These are phyloP conservation scores for Psittacula cyanocephala DNA, from an alignment of 2,113 vertebrate species.

Conservation along the genomic window DNA sequence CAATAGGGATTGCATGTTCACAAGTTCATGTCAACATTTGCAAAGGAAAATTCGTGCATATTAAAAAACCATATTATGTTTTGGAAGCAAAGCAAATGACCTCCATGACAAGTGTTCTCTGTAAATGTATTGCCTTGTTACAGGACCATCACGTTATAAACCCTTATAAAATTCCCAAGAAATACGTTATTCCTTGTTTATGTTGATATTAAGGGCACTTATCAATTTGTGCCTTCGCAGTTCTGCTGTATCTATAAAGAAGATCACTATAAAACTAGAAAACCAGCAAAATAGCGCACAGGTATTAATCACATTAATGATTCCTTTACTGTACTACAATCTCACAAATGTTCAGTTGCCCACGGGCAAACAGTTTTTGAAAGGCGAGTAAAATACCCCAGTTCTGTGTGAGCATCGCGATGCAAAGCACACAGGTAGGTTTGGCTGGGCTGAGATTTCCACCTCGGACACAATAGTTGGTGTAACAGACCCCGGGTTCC, in stretches of 20 bases:
- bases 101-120: neutral
- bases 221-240: neutral
- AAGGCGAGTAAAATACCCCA: neutral
- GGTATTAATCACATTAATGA: neutral
- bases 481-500: neutral
- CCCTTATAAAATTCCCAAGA: neutral
- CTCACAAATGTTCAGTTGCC: neutral
- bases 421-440: neutral
- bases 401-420: rapidly evolving
- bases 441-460: neutral
- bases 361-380: conserved; percentile 8
- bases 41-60: neutral
- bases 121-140: neutral
- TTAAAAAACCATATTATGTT: neutral
- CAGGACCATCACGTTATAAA: neutral
- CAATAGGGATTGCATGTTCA: neutral
- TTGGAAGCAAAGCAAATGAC: conserved; percentile 10
- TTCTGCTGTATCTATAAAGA: neutral
- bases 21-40: neutral
- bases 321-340: neutral
- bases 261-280: neutral
- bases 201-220: neutral
- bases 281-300: neutral
- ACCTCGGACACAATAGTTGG: rapidly evolving
- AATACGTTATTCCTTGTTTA: neutral